Evolutionary conservation across 2,113 vertebrate species (phyloP), one percentile per base, ranked within the genome.

Genomic region (Nymphicus hollandicus): DNA sequence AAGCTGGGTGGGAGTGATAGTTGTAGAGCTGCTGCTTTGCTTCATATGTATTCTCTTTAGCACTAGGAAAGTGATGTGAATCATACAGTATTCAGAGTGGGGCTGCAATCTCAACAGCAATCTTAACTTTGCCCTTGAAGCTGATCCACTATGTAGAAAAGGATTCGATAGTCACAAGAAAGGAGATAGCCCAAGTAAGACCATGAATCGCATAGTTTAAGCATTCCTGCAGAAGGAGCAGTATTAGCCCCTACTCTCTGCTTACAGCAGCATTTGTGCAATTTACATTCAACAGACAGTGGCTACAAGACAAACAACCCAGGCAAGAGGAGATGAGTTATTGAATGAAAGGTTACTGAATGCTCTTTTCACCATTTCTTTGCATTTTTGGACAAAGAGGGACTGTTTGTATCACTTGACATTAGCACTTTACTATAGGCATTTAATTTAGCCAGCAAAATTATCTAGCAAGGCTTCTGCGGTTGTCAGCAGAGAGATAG

Each of bases 401-500:
- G 27, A 29, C 11, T n/a, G 18, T 82, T 79, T 3, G 3, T 79
- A 50, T 25, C 12, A 31, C 28, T 79, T 81, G 66, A 43, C 12
- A 8, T 52, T 47, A 71, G 19, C 28, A 50, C 43, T 94, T 92
- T n/a, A 25, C 14, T 58, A 23, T 5, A 74, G 8, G 27, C 13
- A 8, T 92, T 87, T 77, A 68, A 81, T 86, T 92, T 71, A 78
- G 17, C 28, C 37, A 50, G 72, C 15, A 78, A 50, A 86, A 91
- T 55, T 81, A 58, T 55, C 31, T 70, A 58, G 31, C 46, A 65
- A 31, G 33, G 25, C 50, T 74, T 86, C 77, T 80, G 22, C 20
- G 71, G 22, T 25, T 66, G 35, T 68, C 69, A 71, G 60, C 50
- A 80, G 88, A 89, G 56, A 79, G 10, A 28, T 11, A 12, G 5